Evolutionary conservation across 2,113 vertebrate species (phyloP), one percentile per base, ranked within the genome.

Genomic region (Astur gentilis): DNA sequence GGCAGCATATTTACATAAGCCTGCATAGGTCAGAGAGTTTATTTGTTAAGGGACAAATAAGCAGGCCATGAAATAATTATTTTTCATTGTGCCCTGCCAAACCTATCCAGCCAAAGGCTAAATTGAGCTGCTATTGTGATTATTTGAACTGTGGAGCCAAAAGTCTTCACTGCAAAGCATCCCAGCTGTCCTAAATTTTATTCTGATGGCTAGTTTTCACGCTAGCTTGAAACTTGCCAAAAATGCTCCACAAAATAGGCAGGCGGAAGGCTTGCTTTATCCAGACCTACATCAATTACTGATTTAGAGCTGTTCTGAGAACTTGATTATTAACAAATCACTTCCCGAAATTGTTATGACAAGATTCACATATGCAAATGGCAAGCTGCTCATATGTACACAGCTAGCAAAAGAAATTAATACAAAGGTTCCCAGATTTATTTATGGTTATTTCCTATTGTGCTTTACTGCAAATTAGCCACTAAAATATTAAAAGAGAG

Each of bases 11-110:
- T 98, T 98, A 98, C 97, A 98, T 96, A 98, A 98, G 96, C 94
- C 93, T 95, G 92, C 96, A 93, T 97, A 98, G 98, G 98, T 97
- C 98, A 97, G 96, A 93, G 97, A 98, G 97, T 97, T 98, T 97
- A 98, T 98, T 98, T 98, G 98, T 98, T 97, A 97, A 98, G 97
- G 98, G 98, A 98, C 95, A 98, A 98, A 98, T 98, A 98, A 98
- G 98, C 98, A 98, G 98, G 98, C 98, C 98, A 98, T 98, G 98
- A 98, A 98, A 98, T 98, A 98, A 98, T 98, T 98, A 98, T 98
- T 98, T 98, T 98, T 98, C 98, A 98, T 98, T 98, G 98, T 98
- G 97, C 97, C 97, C 97, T 98, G 98, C 98, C 98, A 98, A 98
- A 98, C 97, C 96, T 98, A 97, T 91, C 96, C 97, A 98, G 98